These are phyloP conservation scores for Formica selysi DNA, from an alignment of 1,140 invertebrate species.

Conservation along the genomic window DNA sequence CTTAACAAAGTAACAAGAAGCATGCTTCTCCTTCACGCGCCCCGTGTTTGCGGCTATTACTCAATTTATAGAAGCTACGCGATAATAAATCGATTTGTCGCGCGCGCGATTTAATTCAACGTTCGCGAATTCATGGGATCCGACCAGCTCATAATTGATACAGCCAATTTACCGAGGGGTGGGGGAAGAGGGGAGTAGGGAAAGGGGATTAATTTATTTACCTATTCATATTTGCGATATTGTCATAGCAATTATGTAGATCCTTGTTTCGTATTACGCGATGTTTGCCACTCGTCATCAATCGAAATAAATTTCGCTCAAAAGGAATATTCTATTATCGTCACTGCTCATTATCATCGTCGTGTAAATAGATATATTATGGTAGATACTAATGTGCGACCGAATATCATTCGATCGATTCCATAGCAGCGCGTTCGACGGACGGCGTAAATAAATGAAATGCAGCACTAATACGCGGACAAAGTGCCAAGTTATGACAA, in stretches of 20 bases:
- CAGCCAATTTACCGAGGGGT: constrained; percentile 12
- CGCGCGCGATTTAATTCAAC: constrained; percentile 43
- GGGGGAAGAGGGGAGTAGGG: background rate
- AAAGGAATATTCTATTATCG: constrained; percentile 55
- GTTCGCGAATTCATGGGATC: constrained; percentile 20
- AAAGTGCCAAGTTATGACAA: constrained; percentile 13
- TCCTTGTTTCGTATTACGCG: constrained; percentile 30
- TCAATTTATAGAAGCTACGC: background rate
- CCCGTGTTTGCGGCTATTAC: background rate
- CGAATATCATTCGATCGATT: constrained; percentile 22
- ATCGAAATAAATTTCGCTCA: constrained; percentile 57
- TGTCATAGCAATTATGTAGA: constrained; percentile 52
- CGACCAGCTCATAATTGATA: constrained; percentile 38
- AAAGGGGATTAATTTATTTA: constrained; percentile 45
- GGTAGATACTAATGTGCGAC: background rate
- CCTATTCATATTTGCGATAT: constrained; percentile 43
- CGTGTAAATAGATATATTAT: constrained; percentile 38
- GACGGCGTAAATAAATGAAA: background rate
- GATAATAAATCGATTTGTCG: constrained; percentile 30
- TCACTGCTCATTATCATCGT: constrained; percentile 38
- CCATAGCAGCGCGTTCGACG: background rate
- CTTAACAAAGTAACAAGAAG: constrained; percentile 28
- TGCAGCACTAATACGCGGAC: background rate
- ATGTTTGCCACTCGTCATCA: constrained; percentile 17
- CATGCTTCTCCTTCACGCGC: background rate